These are phyloP conservation scores for Oligia fasciuncula DNA, from an alignment of 2,888 invertebrate genomes.

Conservation along the genomic window DNA sequence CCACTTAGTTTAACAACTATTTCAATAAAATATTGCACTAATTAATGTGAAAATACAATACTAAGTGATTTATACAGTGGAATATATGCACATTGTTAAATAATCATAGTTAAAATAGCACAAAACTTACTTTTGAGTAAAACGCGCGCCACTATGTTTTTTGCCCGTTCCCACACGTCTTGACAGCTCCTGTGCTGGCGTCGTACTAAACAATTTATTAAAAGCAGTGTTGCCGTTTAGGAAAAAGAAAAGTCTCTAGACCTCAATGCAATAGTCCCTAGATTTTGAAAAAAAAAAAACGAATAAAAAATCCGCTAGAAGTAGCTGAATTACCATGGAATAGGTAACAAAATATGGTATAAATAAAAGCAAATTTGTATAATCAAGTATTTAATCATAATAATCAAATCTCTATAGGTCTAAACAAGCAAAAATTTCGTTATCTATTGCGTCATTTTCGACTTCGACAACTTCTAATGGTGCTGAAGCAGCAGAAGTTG, in stretches of 20 bases:
- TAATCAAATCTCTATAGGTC: constrained; percentile 16
- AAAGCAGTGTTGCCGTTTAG: constrained; percentile 9
- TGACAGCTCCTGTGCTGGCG: too few relatives aligned
- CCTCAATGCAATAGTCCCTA: constrained; percentile 9
- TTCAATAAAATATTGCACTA: too few relatives aligned
- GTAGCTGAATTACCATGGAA: constrained; percentile 15
- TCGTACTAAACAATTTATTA: too few relatives aligned
- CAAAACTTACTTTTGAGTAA: too few relatives aligned
- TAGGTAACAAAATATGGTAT: background rate
- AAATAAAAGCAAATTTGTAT: constrained; percentile 30
- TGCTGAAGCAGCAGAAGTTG: constrained; percentile 30
- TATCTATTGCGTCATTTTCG: constrained; percentile 35
- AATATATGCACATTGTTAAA: too few relatives aligned
- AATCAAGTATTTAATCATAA: constrained; percentile 26
- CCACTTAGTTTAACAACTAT: too few relatives aligned
- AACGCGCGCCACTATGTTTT: too few relatives aligned
- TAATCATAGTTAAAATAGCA: too few relatives aligned
- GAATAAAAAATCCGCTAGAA: constrained; percentile 17
- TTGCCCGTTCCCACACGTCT: too few relatives aligned
- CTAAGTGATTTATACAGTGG: too few relatives aligned
- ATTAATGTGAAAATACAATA: too few relatives aligned
- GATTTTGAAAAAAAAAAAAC: constrained; percentile 9
- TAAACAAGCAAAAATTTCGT: constrained; percentile 19
- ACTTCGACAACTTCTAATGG: constrained; percentile 40
- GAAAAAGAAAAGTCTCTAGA: constrained; percentile 13